phyloP scores from a whole-genome alignment of 2,113 vertebrate genomes.

The Agelaius tricolor region DNA sequence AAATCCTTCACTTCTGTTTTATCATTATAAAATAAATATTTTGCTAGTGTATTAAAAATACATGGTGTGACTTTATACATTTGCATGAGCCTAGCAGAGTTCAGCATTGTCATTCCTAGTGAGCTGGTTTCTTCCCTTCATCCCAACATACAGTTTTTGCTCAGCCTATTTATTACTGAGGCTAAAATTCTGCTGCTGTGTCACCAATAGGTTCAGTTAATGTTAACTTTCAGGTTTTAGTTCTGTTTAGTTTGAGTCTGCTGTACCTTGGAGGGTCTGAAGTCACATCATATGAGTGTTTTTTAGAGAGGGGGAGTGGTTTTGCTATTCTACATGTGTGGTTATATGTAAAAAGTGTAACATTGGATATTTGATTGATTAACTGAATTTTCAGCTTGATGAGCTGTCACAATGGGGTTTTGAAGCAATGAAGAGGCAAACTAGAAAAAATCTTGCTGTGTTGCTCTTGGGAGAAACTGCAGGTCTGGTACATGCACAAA shows the following conservation, averaged over 20 bases:
- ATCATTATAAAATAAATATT: constrained; percentile 85
- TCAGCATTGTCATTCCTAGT: not conserved
- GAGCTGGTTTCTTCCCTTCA: not conserved
- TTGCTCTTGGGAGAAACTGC: not conserved
- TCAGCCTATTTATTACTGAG: not conserved
- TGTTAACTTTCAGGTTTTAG: not conserved
- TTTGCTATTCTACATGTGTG: not conserved
- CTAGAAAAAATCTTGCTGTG: not conserved
- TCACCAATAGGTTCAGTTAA: not conserved
- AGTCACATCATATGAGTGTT: not conserved
- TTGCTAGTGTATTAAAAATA: constrained; percentile 80
- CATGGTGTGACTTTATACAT: constrained; percentile 37
- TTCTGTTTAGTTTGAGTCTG: not conserved
- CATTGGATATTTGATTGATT: not conserved
- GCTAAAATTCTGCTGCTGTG: not conserved
- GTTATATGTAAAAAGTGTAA: not conserved
- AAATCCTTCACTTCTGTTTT: constrained; percentile 81
- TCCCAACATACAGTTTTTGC: not conserved
- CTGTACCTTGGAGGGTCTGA: not conserved
- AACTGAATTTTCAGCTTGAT: not conserved
- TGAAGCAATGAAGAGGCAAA: not conserved
- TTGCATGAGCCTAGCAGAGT: not conserved
- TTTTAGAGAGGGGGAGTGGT: not conserved
- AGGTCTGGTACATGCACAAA: not conserved
- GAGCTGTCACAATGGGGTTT: not conserved